Base-by-base conservation (phyloP, 2,797 vertebrate genomes). In the Sylvilagus floridanus region DNA sequence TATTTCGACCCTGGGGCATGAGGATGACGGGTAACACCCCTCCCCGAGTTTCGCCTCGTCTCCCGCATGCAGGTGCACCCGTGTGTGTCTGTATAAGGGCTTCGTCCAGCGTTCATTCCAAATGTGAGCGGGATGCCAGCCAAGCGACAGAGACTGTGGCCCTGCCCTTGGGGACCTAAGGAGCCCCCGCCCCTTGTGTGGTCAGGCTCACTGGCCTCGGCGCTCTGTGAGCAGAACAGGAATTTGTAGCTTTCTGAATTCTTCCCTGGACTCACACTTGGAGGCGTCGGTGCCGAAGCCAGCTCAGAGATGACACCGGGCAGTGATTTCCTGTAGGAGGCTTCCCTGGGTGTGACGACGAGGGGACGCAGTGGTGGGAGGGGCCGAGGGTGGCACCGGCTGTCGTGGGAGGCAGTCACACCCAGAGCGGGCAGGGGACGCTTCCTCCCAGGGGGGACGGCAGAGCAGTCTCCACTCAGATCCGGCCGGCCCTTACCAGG, bases 61-160 rank as follows among this genome's bases (percentile, higher is more conserved):
- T 24, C 3, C 3, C 0, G 7, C 14, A 6, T 0, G 0, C 1
- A 24, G 22, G 32, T 19, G 16, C 2, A 17, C 1, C 5, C 4
- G 12, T 7, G 14, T 9, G 11, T 11, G 22, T 32, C 13, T 26
- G 37, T 0, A 4, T 8, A 6, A 42, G 2, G 16, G 54, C 28
- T 75, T 47, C 10, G 1, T 0, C 1, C 35, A 37, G 9, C 5
- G 10, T 32, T 52, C 32, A 17, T n/a, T 65, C 72, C 4, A 52
- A n/a, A 28, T 24, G 19, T 9, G 22, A 10, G 4, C 19, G 32
- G 19, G 37, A 1, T 66, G 24, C 52, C 2, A 3, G 26, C 14
- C 4, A 3, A 68, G 37, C 4, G 2, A 28, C 30, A 2, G 6
- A 5, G 26, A 5, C n/a, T 0, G 7, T 0, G 26, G 16, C 12